Percentiles rank a stretch among this genome's conserved stretches.
Conservation (phyloP, 2,113 vertebrate species). For the Tricholaema leucomelas region DNA sequence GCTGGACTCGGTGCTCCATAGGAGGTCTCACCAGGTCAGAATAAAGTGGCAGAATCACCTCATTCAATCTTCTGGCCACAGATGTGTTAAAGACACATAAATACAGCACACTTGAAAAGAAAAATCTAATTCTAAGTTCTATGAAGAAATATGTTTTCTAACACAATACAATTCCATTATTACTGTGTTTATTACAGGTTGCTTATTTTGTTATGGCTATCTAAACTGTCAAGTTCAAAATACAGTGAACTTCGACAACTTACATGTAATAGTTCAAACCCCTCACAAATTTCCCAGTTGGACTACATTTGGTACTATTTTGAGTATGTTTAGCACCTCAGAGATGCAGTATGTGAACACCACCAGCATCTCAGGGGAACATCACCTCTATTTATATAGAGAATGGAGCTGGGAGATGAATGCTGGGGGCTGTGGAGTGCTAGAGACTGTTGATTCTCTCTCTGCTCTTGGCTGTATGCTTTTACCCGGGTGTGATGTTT, state of each 20-base stretch:
- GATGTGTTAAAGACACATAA: neutral
- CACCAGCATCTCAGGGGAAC: neutral
- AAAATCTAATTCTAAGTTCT: accelerated
- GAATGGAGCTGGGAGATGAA: neutral
- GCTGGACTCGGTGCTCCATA: too few species aligned
- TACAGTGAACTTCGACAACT: neutral
- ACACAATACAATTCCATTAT: neutral
- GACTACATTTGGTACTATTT: neutral
- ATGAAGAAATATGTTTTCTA: neutral
- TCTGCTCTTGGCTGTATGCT: neutral
- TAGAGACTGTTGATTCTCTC: neutral
- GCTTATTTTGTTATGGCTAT: neutral
- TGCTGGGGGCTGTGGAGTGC: neutral
- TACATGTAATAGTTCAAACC: neutral
- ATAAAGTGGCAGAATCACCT: too few species aligned
- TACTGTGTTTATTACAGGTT: neutral
- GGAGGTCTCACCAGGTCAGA: too few species aligned
- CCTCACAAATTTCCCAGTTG: neutral
- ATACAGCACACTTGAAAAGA: neutral
- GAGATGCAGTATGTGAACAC: neutral
- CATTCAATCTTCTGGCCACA: too few species aligned
- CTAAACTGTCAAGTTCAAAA: neutral
- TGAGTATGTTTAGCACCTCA: neutral
- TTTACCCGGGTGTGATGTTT: neutral
- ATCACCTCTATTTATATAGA: neutral